These are phyloP conservation scores for Scomberomorus guttatus DNA, from an alignment of 2,797 vertebrate species.

Conservation along the genomic window DNA sequence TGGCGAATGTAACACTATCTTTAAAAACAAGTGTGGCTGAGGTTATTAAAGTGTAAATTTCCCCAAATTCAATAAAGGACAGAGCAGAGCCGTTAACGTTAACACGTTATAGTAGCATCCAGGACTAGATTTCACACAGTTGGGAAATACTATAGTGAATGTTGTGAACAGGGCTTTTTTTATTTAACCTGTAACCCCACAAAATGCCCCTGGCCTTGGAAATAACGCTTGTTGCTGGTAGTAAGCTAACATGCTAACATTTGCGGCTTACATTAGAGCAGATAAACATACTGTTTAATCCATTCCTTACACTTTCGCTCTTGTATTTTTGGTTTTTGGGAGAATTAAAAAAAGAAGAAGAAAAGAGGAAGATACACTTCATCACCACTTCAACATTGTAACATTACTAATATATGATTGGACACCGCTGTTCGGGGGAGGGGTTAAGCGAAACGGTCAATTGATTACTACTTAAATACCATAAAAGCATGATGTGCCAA, in stretches of 20 bases:
- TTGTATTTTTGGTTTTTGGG: not conserved
- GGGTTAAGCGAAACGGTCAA: slow-evolving; percentile 20
- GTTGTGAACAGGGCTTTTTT: not conserved
- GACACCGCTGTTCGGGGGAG: not conserved
- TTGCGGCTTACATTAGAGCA: not conserved
- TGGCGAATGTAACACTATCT: no score
- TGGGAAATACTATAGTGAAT: not conserved
- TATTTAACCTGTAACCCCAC: no score
- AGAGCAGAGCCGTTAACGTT: no score
- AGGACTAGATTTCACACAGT: no score
- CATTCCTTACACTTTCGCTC: not conserved
- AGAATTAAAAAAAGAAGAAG: not conserved
- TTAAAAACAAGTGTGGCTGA: no score
- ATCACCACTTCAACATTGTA: not conserved
- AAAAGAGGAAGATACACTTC: not conserved
- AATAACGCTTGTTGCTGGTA: no score
- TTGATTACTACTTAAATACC: slow-evolving; percentile 64
- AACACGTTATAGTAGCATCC: no score
- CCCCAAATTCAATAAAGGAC: no score
- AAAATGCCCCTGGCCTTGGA: not conserved
- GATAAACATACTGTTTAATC: not conserved
- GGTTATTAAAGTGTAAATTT: no score
- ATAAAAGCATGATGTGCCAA: slow-evolving; percentile 55
- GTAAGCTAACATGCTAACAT: not conserved
- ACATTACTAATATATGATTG: not conserved